These are phyloP conservation scores for Bombylius major DNA, from an alignment of 2,888 invertebrate genomes.

Conservation along the genomic window DNA sequence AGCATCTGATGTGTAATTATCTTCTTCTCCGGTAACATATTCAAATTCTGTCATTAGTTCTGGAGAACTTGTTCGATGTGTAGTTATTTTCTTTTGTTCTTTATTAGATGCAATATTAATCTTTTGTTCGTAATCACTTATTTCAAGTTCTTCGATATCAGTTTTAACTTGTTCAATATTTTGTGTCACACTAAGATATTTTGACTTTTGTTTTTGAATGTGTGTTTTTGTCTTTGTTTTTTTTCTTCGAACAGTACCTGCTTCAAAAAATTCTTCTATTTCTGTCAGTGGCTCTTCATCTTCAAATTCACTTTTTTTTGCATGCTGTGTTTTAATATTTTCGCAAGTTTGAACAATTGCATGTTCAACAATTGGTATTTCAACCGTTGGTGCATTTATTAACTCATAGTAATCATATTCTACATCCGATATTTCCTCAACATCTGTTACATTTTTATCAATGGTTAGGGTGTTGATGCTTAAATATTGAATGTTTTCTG, in stretches of 20 bases:
- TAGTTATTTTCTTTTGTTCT: conserved; percentile 4
- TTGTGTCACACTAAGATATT: conserved; percentile 4
- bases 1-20: conserved; percentile 8
- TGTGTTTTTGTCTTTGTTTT: conserved; percentile 23
- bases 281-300: conserved; percentile 35
- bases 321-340: conserved; percentile 20
- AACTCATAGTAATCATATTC: not conserved
- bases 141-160: conserved; percentile 36
- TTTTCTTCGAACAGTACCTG: conserved; percentile 28
- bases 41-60: conserved; percentile 35
- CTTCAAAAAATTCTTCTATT: conserved; percentile 37
- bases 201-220: conserved; percentile 21
- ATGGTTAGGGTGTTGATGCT: not conserved
- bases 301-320: conserved; percentile 15
- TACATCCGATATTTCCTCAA: conserved; percentile 29
- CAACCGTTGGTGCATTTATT: conserved; percentile 12
- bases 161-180: conserved; percentile 20
- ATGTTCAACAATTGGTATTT: conserved; percentile 21
- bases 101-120: conserved; percentile 6
- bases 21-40: conserved; percentile 35
- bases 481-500: conserved; percentile 23
- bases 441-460: conserved; percentile 26
- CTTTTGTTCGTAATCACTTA: conserved; percentile 26
- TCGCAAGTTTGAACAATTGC: conserved; percentile 18
- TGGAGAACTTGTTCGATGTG: conserved; percentile 15